Percentiles rank a stretch among this genome's conserved stretches.
These are phyloP conservation scores for Malaclemys terrapin DNA, from an alignment of 2,113 vertebrate species.

Conservation along the genomic window DNA sequence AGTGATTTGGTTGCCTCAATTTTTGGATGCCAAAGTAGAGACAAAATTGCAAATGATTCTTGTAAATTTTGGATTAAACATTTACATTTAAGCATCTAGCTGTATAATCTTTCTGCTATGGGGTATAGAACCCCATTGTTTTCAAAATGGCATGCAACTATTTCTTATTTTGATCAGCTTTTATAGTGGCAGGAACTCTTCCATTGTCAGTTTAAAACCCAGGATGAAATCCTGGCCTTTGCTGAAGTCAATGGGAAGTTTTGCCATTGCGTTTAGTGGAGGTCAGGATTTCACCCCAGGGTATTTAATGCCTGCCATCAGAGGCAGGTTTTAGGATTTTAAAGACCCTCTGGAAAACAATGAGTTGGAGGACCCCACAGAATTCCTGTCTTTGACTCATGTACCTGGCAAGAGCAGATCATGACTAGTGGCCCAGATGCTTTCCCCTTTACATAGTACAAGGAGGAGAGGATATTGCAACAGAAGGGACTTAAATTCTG, in stretches of 20 bases:
- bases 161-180: neutral
- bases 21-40: neutral
- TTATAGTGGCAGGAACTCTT: neutral
- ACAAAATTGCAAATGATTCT: neutral
- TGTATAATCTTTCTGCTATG: neutral
- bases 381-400: neutral
- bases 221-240: neutral
- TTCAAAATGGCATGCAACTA: fast-evolving
- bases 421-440: neutral
- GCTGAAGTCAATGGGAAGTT: neutral
- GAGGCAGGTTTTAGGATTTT: neutral
- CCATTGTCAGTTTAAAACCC: neutral
- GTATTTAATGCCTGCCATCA: neutral
- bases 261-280: neutral
- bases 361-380: neutral
- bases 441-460: neutral
- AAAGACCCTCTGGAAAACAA: neutral
- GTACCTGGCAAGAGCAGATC: neutral
- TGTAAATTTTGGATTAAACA: neutral
- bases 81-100: fast-evolving
- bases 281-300: neutral
- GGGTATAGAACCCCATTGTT: neutral
- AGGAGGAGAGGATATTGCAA: neutral
- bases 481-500: fast-evolving
- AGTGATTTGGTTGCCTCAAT: neutral